Base-by-base conservation (phyloP, 53 echinoderm and acorn worm genomes). In the Echinarachnius parma region DNA sequence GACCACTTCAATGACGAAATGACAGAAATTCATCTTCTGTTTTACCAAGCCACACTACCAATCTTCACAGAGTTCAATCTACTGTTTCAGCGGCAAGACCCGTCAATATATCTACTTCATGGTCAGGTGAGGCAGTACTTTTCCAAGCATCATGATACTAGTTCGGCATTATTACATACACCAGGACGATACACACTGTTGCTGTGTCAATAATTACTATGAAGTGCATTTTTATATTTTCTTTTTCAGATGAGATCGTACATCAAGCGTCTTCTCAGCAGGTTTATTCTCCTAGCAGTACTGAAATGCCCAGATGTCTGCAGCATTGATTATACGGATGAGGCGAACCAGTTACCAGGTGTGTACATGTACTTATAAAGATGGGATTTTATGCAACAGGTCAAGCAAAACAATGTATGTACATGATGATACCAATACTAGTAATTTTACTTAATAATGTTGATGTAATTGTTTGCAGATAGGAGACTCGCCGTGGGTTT, bases 1-100 rank as follows among this genome's bases (percentile, higher is more conserved):
- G 42, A 39, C 7, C 42, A 13, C 42, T 39, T 39, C 42, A 9
- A 7, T 13, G 61, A 60, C 61, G 4, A 24, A 9, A 60, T 60
- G 61, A 23, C 21, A 9, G 61, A 64, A 42, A 18, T 64, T 0
- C 44, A 64, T 64, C 36, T 64, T 36, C 65, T 64, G 18, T 64
- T 64, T 22, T 64, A 64, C 36, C 65, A 64, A 37, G 65, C 65
- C 34, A 37, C 65, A 14, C 37, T 64, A 36, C 65, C 65, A 18
- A 22, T 42, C 10, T 64, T 64, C 44, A 64, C 65, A 18, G 36
- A 33, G 21, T 64, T 64, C 65, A 64, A 64, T 37, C 65, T 64
- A 23, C 36, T 34, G 37, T 37, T 64, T 36, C 65, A 64, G 18
- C n/a, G 65, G n/a, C 35, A 64, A 10, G 65, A 33, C 35, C 65